A percentile compares a stretch with the other conserved stretches of the same genome.
These are phyloP conservation scores for Scaptomyza cyrtandrae DNA, from an alignment of 2,888 invertebrate species.

Conservation along the genomic window DNA sequence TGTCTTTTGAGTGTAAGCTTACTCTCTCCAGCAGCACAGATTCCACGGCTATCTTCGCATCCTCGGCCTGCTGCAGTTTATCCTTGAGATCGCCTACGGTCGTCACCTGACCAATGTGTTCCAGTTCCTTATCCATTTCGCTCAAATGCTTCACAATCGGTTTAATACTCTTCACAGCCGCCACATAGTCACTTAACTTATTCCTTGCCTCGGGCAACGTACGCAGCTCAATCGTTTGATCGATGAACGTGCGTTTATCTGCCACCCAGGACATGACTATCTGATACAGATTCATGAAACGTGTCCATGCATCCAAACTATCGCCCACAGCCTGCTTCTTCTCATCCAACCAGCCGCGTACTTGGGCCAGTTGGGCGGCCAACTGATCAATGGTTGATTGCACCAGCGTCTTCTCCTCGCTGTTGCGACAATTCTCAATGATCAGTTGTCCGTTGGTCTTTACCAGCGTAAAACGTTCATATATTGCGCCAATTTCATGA, in stretches of 20 bases:
- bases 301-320: slow-evolving; percentile 94
- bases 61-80: slow-evolving; percentile 94
- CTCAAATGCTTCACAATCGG: slow-evolving; percentile 93
- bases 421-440: slow-evolving; percentile 91
- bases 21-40: slow-evolving; percentile 94
- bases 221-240: slow-evolving; percentile 90
- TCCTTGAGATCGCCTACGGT: slow-evolving; percentile 93
- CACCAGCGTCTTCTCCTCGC: slow-evolving; percentile 90
- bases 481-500: slow-evolving; percentile 89
- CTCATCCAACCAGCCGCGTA: slow-evolving; percentile 92
- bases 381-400: slow-evolving; percentile 90
- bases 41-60: slow-evolving; percentile 93
- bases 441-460: slow-evolving; percentile 92
- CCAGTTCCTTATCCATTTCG: slow-evolving; percentile 96
- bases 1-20: slow-evolving; percentile 52
- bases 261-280: slow-evolving; percentile 93
- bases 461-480: slow-evolving; percentile 91
- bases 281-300: slow-evolving; percentile 93
- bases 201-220: slow-evolving; percentile 93
- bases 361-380: slow-evolving; percentile 91
- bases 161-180: slow-evolving; percentile 95
- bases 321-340: slow-evolving; percentile 93
- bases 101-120: slow-evolving; percentile 92
- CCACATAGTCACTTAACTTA: slow-evolving; percentile 94
- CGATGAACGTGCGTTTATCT: slow-evolving; percentile 92